Evolutionary conservation across 2,113 vertebrate species (phyloP), one percentile per base, ranked within the genome.

Genomic region (Mus spicilegus): DNA sequence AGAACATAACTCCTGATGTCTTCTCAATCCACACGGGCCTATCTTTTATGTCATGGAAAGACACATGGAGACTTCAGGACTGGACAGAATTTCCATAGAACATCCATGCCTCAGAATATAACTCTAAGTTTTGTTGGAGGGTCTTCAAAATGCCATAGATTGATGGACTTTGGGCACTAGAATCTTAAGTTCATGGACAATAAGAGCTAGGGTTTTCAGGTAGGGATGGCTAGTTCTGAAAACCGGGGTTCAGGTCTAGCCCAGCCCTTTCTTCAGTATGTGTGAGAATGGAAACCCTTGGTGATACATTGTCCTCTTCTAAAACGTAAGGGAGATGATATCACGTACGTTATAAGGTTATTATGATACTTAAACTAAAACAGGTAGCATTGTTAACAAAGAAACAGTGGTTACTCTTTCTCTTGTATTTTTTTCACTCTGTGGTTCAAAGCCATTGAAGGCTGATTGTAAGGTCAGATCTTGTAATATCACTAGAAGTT

Each of bases 271-370:
- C 36, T 6, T 77, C 24, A 17, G 22, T 36, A 39, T 75, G 13
- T 78, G 14, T 94, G 51, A 73, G 65, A 89, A 87, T 7, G 91
- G 89, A 80, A 19, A 84, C n/a, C 42, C 17, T 91, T 73, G 69
- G 42, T 9, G 70, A 61, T 94, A 84, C 7, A 67, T 22, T 81
- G 78, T 69, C 17, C 28, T 90, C 92, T 85, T 63, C 63, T 80
- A 8, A 65, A 84, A 93, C 80, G 63, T 69, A 24, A 6, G 16
- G 19, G 63, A 87, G 92, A 84, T 73, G 28, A 3, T 56, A 77
- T 88, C 42, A 81, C 28, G 24, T 89, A 65, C 9, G 1, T 54
- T 56, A 95, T 51, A 67, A 90, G 63, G n/a, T 91, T 20, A 85
- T 42, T 81, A 75, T 39, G 28, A 61, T 75, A 30, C 78, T 69